Conservation (phyloP, 2,888 invertebrate species). For the Polyommatus iphigenia region DNA sequence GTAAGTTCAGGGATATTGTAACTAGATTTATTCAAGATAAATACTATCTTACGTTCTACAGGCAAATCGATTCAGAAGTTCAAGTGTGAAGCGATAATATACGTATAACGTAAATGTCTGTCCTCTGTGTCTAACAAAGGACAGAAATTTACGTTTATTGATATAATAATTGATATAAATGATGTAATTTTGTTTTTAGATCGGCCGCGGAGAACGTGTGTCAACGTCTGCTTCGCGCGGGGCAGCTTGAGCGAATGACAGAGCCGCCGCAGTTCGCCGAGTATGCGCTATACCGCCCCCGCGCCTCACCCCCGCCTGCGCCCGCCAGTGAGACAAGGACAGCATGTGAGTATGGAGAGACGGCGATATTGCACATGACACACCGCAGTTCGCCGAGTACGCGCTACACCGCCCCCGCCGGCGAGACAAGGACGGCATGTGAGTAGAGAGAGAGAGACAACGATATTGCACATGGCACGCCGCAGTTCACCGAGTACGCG, state of each 20-base stretch:
- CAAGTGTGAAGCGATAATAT: no score
- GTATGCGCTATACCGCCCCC: slow-evolving; percentile 81
- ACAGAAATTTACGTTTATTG: no score
- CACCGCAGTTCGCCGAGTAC: slow-evolving; percentile 81
- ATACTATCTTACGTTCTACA: no score
- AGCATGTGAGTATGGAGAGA: slow-evolving; percentile 22
- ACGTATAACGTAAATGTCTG: no score
- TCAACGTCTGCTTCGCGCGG: slow-evolving; percentile 86
- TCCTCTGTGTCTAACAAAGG: no score
- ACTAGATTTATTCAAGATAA: no score
- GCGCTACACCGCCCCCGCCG: slow-evolving; percentile 77
- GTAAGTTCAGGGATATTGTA: no score
- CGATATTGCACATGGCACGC: slow-evolving; percentile 46
- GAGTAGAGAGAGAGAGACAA: background rate
- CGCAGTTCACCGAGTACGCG: slow-evolving; percentile 82
- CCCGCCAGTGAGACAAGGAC: slow-evolving; percentile 20
- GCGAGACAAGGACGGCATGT: slow-evolving; percentile 30
- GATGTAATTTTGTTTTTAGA: no score
- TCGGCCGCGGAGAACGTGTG: slow-evolving; percentile 11
- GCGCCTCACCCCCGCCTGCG: background rate
- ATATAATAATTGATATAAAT: no score
- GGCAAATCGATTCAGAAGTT: no score
- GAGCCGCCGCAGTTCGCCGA: slow-evolving; percentile 82
- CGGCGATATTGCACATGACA: no score
- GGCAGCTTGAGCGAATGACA: slow-evolving; percentile 84